Evolutionary conservation across 2,113 vertebrate genomes (phyloP), one percentile per base, ranked within the genome.

Genomic region (Melierax canorus): DNA sequence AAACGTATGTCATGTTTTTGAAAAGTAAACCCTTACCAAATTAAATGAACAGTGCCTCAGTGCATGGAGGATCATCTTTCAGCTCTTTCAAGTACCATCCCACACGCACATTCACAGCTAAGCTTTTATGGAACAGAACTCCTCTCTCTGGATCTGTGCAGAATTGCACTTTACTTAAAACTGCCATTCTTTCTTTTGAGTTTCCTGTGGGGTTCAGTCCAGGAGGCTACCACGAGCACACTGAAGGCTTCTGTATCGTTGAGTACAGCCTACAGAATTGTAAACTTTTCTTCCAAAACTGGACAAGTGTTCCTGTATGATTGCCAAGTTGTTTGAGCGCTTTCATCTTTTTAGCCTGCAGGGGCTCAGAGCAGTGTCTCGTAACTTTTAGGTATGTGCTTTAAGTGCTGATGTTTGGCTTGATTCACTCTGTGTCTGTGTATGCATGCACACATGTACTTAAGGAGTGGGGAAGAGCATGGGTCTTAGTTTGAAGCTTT

Each of bases 381-480:
- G 41, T 73, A 23, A 45, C 46, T 43, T 72, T 16, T 38, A 41
- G 45, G 20, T 55, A 21, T 41, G 16, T 60, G 39, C 32, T 67
- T 82, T n/a, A 67, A 67, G n/a, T 0, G 1, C 63, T 66, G 29
- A 18, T 59, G 38, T 64, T 81, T 64, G 50, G 13, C 48, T 80
- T 56, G 30, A 19, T 66, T 94, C 24, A 22, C 16, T 58, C 10
- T 67, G 7, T 62, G 36, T 26, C 7, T 45, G 2, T 30, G 18
- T 16, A 58, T 39, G 46, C 13, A 4, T 50, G 32, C 12, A 23
- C 29, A 16, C 9, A 4, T 0, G 1, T 22, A 9, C 64, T 81
- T 59, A 15, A 62, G 41, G 36, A 56, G 46, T n/a, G 22, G 34
- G 48, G 16, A 83, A 62, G 20, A 80, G 9, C 9, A 4, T 21